Conservation (phyloP, 2,113 vertebrate genomes). For the Psammodynastes pulverulentus region DNA sequence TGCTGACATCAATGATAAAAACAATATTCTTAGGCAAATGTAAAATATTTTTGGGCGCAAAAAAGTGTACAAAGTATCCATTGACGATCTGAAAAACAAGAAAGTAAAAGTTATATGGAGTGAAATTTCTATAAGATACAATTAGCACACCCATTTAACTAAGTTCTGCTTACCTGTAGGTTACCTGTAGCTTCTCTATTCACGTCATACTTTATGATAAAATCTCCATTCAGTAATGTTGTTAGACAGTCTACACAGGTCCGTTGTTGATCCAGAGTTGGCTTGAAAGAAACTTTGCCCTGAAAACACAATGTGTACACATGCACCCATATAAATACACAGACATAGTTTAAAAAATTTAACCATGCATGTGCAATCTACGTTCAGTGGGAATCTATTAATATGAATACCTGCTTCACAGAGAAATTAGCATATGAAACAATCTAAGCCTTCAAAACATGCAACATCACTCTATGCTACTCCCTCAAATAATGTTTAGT, state of each 20-base stretch:
- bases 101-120: neutral
- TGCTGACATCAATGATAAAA: conserved; percentile 88
- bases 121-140: neutral
- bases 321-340: neutral
- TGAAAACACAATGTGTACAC: conserved; percentile 41
- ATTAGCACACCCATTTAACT: neutral
- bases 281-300: conserved; percentile 77
- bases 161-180: conserved; percentile 63
- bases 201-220: conserved; percentile 75
- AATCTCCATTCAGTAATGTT: conserved; percentile 72
- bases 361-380: neutral
- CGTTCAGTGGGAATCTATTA: neutral
- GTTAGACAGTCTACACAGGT: conserved; percentile 67
- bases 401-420: neutral
- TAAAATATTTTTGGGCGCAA: conserved; percentile 80
- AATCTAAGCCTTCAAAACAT: neutral
- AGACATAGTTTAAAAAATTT: neutral
- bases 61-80: conserved; percentile 91
- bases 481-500: neutral
- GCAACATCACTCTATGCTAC: neutral
- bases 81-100: conserved; percentile 71
- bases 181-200: conserved; percentile 68
- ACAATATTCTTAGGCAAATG: conserved; percentile 85
- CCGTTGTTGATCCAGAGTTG: conserved; percentile 74
- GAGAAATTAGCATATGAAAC: neutral